A percentile compares a stretch with the other conserved stretches of the same genome.
Evolutionary conservation across 2,888 invertebrate genomes (phyloP).

Genomic region (Augiades crinisus): DNA sequence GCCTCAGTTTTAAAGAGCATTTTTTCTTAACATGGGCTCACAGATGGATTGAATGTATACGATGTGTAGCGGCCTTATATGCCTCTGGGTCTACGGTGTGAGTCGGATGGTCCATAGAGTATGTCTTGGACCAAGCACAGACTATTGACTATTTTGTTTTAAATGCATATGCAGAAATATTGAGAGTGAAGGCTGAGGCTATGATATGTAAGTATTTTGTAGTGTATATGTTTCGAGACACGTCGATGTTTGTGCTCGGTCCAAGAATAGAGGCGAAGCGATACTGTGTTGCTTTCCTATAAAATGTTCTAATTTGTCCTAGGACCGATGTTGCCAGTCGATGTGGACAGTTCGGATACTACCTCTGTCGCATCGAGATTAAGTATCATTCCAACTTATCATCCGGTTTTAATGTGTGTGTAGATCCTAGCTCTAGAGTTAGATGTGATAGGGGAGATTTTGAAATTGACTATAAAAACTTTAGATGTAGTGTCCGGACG

Average conservation of each 20-base stretch:
- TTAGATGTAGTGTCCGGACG: slow-evolving; percentile 10
- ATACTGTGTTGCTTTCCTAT: slow-evolving; percentile 22
- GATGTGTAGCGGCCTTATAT: no score
- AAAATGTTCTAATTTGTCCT: slow-evolving; percentile 16
- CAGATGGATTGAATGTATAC: no score
- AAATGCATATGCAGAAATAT: neutral
- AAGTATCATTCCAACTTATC: slow-evolving; percentile 10
- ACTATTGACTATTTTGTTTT: neutral
- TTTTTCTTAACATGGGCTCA: no score
- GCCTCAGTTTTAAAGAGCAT: no score
- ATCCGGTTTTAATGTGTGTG: neutral
- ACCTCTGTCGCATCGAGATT: slow-evolving; percentile 6
- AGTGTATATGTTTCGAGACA: neutral
- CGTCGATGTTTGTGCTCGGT: neutral
- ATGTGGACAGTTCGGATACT: slow-evolving; percentile 1
- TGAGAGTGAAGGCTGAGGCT: slow-evolving; percentile 9
- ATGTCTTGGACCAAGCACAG: neutral
- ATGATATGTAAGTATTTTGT: neutral
- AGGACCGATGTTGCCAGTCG: slow-evolving; percentile 7
- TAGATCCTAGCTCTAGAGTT: slow-evolving; percentile 11
- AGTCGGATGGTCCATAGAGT: neutral
- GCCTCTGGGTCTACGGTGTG: slow-evolving; percentile 7
- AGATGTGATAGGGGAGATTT: slow-evolving; percentile 17
- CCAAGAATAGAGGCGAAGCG: slow-evolving; percentile 10
- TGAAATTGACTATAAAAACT: slow-evolving; percentile 9